phyloP scores from a whole-genome alignment of 2,888 invertebrate genomes.

The Acrobeloides nanus region DNA sequence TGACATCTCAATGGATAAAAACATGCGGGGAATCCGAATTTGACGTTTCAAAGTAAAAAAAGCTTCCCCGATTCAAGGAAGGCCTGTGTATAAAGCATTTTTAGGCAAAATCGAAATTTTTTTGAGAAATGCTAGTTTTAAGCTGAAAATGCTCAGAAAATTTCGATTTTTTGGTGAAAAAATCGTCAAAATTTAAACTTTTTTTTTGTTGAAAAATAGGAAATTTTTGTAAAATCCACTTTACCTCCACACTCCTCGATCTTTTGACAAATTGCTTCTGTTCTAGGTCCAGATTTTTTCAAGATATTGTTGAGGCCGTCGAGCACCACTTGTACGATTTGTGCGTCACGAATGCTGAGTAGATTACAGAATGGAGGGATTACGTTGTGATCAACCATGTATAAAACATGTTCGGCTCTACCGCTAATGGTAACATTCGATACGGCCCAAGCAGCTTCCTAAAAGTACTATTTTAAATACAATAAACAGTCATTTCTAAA shows the following conservation, averaged over 20 bases:
- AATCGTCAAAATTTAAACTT: no score
- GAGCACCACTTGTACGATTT: slow-evolving; percentile 76
- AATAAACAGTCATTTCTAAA: slow-evolving; percentile 1
- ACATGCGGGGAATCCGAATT: no score
- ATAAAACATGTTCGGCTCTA: slow-evolving; percentile 75
- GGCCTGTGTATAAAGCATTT: no score
- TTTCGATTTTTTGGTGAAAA: no score
- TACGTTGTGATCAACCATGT: slow-evolving; percentile 72
- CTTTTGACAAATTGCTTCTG: slow-evolving; percentile 64
- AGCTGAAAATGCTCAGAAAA: no score
- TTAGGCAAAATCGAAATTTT: no score
- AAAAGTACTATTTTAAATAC: slow-evolving; percentile 7
- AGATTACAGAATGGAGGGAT: slow-evolving; percentile 90
- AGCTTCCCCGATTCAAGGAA: no score
- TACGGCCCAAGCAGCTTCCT: slow-evolving; percentile 97
- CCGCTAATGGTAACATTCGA: slow-evolving; percentile 97
- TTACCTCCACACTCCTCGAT: slow-evolving; percentile 93
- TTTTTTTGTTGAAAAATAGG: no score
- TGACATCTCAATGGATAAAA: slow-evolving; percentile 7
- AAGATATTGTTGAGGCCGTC: slow-evolving; percentile 97
- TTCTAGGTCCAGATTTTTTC: slow-evolving; percentile 77
- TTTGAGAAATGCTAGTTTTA: no score
- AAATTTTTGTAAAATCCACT: no score
- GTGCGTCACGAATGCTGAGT: slow-evolving; percentile 85
- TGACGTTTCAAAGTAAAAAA: no score